A percentile compares a stretch with the other conserved stretches of the same genome.
Evolutionary conservation across 2,113 vertebrate species (phyloP).

Genomic region (Apistogramma diplotaenia): DNA sequence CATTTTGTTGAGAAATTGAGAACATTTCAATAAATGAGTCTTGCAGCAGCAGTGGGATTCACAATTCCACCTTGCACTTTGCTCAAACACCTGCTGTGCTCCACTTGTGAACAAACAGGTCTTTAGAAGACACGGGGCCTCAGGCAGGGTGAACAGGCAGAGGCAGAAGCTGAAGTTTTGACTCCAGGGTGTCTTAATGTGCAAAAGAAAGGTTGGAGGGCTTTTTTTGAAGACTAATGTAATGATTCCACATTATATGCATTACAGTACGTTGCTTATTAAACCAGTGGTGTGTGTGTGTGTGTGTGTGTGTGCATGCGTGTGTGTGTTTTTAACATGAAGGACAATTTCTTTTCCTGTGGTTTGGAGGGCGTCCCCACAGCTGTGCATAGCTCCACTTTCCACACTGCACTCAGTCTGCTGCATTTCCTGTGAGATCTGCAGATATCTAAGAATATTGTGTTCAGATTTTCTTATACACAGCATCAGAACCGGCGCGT

Average conservation of each 20-base stretch:
- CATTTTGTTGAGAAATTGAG: constrained; percentile 53
- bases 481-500: neutral
- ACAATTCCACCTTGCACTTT: constrained; percentile 67
- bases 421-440: neutral
- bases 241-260: constrained; percentile 10
- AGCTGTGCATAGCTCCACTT: neutral
- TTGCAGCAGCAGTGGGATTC: constrained; percentile 47
- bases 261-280: constrained; percentile 16
- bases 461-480: neutral
- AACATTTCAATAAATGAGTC: constrained; percentile 65
- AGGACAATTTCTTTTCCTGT: neutral
- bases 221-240: constrained; percentile 27
- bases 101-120: constrained; percentile 70
- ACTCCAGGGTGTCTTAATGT: constrained; percentile 54
- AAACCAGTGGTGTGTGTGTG: neutral
- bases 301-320: too few species aligned
- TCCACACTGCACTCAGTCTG: neutral
- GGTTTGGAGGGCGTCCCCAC: neutral
- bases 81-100: constrained; percentile 70
- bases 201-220: constrained; percentile 54
- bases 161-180: constrained; percentile 59
- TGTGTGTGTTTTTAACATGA: neutral
- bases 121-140: constrained; percentile 68
- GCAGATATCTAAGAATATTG: neutral
- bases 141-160: constrained; percentile 64